phyloP scores from a whole-genome alignment of 1,140 invertebrate species.

The Camponotus floridanus region DNA sequence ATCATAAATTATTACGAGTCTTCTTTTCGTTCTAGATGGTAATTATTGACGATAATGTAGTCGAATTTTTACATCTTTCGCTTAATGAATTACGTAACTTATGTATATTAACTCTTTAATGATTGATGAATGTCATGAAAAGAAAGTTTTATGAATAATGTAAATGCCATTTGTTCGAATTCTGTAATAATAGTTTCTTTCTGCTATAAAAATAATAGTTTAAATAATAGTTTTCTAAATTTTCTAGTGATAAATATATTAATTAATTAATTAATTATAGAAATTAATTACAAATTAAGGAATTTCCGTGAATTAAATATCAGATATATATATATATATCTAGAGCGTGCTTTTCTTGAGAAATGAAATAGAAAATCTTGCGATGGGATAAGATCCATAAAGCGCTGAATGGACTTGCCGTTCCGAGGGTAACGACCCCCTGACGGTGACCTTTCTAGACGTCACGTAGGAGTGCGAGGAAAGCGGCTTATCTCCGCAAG shows the following conservation, averaged over 20 bases:
- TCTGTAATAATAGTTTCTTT: not conserved
- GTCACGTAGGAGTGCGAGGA: not conserved
- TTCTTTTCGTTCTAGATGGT: not conserved
- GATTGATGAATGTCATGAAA: not conserved
- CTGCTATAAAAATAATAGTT: no score
- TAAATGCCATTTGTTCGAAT: not conserved
- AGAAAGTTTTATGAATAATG: not conserved
- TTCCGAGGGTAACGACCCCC: conserved; percentile 38
- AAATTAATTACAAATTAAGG: not conserved
- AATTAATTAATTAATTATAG: no score
- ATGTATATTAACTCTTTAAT: conserved; percentile 20
- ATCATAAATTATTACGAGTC: conserved; percentile 17
- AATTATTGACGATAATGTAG: not conserved
- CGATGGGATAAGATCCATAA: not conserved
- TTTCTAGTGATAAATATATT: no score
- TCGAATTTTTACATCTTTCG: not conserved
- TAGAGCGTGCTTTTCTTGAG: not conserved
- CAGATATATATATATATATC: not conserved
- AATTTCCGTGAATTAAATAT: not conserved
- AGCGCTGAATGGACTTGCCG: not conserved
- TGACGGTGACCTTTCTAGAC: conserved; percentile 39
- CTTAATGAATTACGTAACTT: not conserved
- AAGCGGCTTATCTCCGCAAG: not conserved
- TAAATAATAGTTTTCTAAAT: no score
- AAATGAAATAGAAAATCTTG: not conserved